Evolutionary conservation across 1,140 invertebrate species (phyloP), one percentile per base, ranked within the genome.

Genomic region (Teleogryllus occipitalis): DNA sequence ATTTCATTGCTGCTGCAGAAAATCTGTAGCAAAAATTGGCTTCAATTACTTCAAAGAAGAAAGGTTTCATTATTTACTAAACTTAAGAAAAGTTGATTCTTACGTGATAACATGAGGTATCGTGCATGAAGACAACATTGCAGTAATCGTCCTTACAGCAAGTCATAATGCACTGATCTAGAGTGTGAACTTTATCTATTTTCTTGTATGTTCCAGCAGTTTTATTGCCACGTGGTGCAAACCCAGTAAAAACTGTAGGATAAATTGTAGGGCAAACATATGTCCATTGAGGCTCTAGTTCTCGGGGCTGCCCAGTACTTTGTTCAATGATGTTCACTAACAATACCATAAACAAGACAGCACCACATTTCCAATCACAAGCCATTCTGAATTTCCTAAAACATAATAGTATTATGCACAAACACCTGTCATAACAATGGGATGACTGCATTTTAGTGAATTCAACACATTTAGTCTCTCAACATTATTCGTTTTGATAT

Each of bases 71-170:
- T 39, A 39, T 39, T 39, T 39, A 39, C 27, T 1, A 39, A 39
- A 39, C 27, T 39, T 39, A 39, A 39, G 27, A 47, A n/a, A 76
- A 22, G 22, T 73, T 15, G 47, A 77, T 47, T 47, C 77, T 82
- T 82, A 94, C 89, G 86, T 93, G 92, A 84, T 90, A 96, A 85
- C 95, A 96, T 77, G 90, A 92, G 22, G 86, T 85, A 82, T 94
- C 91, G 80, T 90, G 90, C 84, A 94, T 92, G 83, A 96, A 91
- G 7, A 92, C 94, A 81, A 95, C 90, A 86, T 96, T 93, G 84
- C 95, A 96, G 4, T 84, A 82, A 0, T 88, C 85, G 72, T 90
- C 87, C 0, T 85, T 85, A 84, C 95, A 96, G 84, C 95, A 96
- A 54, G 89, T 87, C 82, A 89, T 87, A 7, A 95, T 89, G 85